A percentile compares a stretch with the other conserved stretches of the same genome.
Conservation (phyloP, 2,888 invertebrate species). For the Brachycybe producta region DNA sequence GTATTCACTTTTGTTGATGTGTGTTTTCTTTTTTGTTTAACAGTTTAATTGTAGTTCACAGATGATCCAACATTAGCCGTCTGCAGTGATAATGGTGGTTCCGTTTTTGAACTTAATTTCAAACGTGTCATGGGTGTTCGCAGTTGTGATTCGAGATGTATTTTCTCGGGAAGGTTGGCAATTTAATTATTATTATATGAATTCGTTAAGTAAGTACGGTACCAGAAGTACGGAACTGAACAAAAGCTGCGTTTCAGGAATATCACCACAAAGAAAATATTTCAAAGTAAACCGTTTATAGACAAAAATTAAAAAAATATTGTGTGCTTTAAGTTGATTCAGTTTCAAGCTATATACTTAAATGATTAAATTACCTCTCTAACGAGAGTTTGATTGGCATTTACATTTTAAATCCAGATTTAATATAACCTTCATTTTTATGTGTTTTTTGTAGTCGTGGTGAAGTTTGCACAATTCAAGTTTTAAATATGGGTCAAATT, state of each 20-base stretch:
- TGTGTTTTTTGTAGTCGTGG: conserved; percentile 54
- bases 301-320: too few relatives aligned
- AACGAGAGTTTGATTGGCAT: too few relatives aligned
- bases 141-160: conserved; percentile 75
- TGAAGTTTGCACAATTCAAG: conserved; percentile 69
- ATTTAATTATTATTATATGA: conserved; percentile 75
- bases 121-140: conserved; percentile 75
- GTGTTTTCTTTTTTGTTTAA: conserved; percentile 25
- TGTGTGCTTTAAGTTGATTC: too few relatives aligned
- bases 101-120: conserved; percentile 85
- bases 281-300: too few relatives aligned
- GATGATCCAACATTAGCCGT: conserved; percentile 59
- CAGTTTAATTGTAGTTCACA: conserved; percentile 48
- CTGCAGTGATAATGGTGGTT: conserved; percentile 84
- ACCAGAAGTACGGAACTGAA: too few relatives aligned
- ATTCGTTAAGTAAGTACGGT: conserved; percentile 69
- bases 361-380: too few relatives aligned
- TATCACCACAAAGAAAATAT: too few relatives aligned
- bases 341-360: too few relatives aligned
- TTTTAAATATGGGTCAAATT: conserved; percentile 45
- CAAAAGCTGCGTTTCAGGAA: too few relatives aligned
- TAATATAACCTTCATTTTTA: too few relatives aligned
- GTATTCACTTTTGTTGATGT: not conserved
- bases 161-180: conserved; percentile 67
- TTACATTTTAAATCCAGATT: too few relatives aligned